These are phyloP conservation scores for Pseudomyrmex cubaensis DNA, from an alignment of 1,140 invertebrate genomes.

Conservation along the genomic window DNA sequence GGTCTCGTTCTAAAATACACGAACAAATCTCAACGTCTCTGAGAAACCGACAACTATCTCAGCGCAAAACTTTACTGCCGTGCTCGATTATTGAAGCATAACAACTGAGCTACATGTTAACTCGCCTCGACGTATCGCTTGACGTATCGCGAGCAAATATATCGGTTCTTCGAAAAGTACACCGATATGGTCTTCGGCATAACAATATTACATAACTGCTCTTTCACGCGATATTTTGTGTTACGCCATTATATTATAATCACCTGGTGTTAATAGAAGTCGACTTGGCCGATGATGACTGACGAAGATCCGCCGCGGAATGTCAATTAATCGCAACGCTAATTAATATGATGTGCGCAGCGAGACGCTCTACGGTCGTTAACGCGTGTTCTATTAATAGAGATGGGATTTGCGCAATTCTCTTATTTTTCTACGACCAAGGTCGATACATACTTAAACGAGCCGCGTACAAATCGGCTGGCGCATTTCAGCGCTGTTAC, in stretches of 20 bases:
- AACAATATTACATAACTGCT: neutral
- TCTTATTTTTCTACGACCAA: neutral
- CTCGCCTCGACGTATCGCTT: constrained; percentile 35
- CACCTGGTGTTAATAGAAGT: neutral
- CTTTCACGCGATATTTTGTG: neutral
- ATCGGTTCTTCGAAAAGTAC: constrained; percentile 3
- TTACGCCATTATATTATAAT: neutral
- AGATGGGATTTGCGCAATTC: constrained; percentile 5
- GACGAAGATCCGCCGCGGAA: neutral
- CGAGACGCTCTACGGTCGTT: constrained; percentile 7
- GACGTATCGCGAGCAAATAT: constrained; percentile 30
- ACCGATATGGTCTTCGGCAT: neutral
- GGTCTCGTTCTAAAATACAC: neutral
- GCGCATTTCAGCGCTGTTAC: constrained; percentile 37
- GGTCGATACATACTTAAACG: neutral
- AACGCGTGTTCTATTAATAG: constrained; percentile 40
- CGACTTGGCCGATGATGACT: constrained; percentile 27
- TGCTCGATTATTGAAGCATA: constrained; percentile 53
- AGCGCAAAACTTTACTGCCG: constrained; percentile 28
- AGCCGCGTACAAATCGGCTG: constrained; percentile 20
- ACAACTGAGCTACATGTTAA: constrained; percentile 43
- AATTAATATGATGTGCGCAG: constrained; percentile 25
- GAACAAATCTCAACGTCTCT: constrained; percentile 10
- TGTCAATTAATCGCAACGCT: constrained; percentile 36
- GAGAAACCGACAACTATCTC: constrained; percentile 20